A percentile compares a stretch with the other conserved stretches of the same genome.
phyloP scores from a whole-genome alignment of 2,113 vertebrate genomes.

The human (Homo sapiens) region DNA sequence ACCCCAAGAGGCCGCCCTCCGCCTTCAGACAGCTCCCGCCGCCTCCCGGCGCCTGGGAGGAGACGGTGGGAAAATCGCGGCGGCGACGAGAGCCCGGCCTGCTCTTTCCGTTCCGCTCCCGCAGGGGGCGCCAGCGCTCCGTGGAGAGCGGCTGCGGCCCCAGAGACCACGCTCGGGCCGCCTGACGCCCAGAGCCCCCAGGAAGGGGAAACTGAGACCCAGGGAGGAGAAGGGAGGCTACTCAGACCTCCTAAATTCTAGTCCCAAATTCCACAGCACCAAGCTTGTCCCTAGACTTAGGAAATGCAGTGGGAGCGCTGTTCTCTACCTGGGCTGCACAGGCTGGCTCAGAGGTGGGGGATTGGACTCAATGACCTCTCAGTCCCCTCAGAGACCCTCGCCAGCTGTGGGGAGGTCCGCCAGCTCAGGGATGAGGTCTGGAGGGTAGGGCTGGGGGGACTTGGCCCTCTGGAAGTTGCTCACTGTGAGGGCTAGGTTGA shows the following conservation, averaged over 20 bases:
- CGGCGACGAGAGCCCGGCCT: neutral
- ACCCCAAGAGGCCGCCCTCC: neutral
- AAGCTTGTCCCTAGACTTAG: neutral
- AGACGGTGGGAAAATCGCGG: neutral
- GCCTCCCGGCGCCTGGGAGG: too few species aligned
- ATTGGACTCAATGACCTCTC: neutral
- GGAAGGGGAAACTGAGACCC: conserved; percentile 21
- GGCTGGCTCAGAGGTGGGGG: neutral
- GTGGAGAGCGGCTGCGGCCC: neutral
- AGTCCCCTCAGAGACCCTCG: neutral
- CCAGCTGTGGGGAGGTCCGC: neutral
- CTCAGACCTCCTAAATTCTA: conserved; percentile 1
- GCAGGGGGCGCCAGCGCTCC: conserved; percentile 54
- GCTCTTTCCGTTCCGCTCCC: neutral
- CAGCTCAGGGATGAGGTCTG: neutral
- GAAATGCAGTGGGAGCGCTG: neutral
- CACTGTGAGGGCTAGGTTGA: too few species aligned
- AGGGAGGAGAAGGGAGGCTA: neutral
- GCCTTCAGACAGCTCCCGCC: too few species aligned
- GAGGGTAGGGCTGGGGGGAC: neutral
- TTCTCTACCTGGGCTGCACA: neutral
- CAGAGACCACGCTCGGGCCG: neutral
- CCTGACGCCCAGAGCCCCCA: rapidly evolving
- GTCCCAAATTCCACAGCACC: neutral
- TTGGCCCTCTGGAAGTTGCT: neutral